Base-by-base conservation (phyloP, 37 sponge, comb jelly and placozoan species). In the Cliona cf. orientalis region DNA sequence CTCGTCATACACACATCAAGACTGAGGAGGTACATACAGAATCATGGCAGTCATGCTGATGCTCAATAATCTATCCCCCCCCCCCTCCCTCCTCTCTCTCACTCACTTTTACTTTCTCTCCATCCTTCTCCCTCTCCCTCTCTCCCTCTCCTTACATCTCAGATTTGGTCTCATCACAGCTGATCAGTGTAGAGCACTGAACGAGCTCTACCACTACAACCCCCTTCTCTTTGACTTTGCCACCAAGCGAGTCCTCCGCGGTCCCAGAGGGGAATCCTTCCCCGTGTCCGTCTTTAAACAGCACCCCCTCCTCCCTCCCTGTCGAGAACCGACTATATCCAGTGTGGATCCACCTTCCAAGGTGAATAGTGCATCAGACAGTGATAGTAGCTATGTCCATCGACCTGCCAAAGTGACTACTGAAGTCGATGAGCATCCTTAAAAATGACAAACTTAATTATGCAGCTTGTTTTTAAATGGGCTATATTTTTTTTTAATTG, bases 201-300 rank as follows among this genome's bases (percentile, higher is more conserved):
- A 92, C n/a, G 95, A 95, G 55, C 79, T 95, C 32, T 95, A 92
- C 76, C 5, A 89, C 49, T 95, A 71, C 87, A 95, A 95, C 72
- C 93, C 93, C 41, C 87, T 95, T 32, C 75, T 95, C 41, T 95
- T 88, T 77, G 95, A 95, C 53, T 41, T 95, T 25, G 86, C 80
- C 21, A 59, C 83, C 72, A 95, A 95, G 76, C 74, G 95, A 29
- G 28, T 81, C 4, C 46, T 85, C 0, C 42, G 66, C 26, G 90
- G 86, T n/a, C 61, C 69, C 45, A 78, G 74, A 0, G 86, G 86
- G 3, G 81, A 84, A 37, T 26, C 63, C 19, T 95, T 95, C 61
- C 92, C 92, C 6, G 43, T 80, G 1, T 42, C 69, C 3, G 76
- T 95, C 33, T 95, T 95, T 72, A 91, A 87, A 66, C 72, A 31